Evolutionary conservation across 2,113 vertebrate genomes (phyloP), one percentile per base, ranked within the genome.

Genomic region (Garra rufa): DNA sequence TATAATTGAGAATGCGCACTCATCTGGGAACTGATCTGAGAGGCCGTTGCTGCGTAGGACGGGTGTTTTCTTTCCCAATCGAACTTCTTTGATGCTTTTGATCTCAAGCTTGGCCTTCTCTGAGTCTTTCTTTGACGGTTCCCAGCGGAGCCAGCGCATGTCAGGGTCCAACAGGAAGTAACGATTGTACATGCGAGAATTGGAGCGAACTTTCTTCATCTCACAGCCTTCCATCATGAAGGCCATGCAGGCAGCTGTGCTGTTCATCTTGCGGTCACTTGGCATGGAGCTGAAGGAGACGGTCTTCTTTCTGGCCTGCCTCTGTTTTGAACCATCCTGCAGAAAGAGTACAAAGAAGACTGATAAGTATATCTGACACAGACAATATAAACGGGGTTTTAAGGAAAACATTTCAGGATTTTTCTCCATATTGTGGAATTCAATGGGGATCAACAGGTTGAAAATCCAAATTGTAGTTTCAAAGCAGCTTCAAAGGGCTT

Each of bases 261-360:
- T 98, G 94, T 94, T 97, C 90, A 98, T 96, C 92, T 96, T 97
- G 81, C 96, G 95, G 92, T 97, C 96, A 0, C 90, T 97, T 34
- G 96, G 96, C 97, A 97, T 98, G 46, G 96, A 95, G 92, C 97
- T 97, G 93, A 98, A 98, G 71, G 97, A 98, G 79, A 98, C 97
- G 0, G 97, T 98, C 92, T 98, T 98, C 92, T 98, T 97, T 88
- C 93, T 92, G 78, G 92, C 92, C 85, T 96, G 93, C 80, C 93
- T 94, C 91, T 97, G 96, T 76, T 97, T 96, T 70, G 97, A 96
- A 0, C 94, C 94, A 85, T 97, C 96, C 97, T 98, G 91, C 26
- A 89, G 57, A 89, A 24, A 91, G 48, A 87, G 65, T 14, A 73
- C 1, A 85, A 70, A 82, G 15, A 26, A 81, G 1, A 3, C 52